Evolutionary conservation across 2,797 vertebrate species (phyloP).

Genomic region (Fistularia tabacaria): DNA sequence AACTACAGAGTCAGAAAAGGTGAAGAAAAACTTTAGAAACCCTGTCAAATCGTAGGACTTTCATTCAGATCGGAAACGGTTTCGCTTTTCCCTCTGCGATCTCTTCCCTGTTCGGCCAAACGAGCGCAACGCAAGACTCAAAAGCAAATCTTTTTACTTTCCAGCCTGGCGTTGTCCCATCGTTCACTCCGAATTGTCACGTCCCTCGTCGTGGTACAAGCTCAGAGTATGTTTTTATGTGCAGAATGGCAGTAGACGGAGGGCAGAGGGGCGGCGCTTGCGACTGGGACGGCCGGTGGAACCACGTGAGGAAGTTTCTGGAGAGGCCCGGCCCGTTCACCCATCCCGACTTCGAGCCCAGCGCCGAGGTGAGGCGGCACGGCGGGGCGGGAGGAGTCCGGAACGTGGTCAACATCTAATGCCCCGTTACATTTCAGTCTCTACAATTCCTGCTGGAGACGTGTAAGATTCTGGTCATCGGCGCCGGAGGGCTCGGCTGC

Average conservation of each 20-base stretch:
- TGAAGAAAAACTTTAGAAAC: too few species aligned
- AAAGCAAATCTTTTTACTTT: too few species aligned
- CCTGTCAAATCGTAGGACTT: too few species aligned
- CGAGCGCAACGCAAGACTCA: too few species aligned
- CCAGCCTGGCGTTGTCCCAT: too few species aligned
- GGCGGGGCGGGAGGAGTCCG: background rate
- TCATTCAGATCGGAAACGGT: too few species aligned
- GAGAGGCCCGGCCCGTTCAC: constrained; percentile 96
- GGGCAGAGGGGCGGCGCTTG: constrained; percentile 73
- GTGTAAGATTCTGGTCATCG: constrained; percentile 95
- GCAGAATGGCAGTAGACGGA: constrained; percentile 98
- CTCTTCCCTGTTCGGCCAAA: too few species aligned
- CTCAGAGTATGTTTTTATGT: constrained; percentile 68
- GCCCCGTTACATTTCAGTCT: constrained; percentile 64
- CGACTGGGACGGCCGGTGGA: constrained; percentile 98
- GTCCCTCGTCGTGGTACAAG: background rate
- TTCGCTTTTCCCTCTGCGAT: too few species aligned
- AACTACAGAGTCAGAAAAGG: too few species aligned
- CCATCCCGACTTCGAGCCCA: constrained; percentile 97
- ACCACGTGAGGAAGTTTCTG: constrained; percentile 96
- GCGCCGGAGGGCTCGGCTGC: constrained; percentile 95
- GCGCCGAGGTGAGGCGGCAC: constrained; percentile 84
- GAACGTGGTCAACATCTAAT: background rate
- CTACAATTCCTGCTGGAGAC: constrained; percentile 94
- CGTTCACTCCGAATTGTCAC: too few species aligned